Percentiles rank a stretch among this genome's conserved stretches.
Conservation (phyloP, 2,888 invertebrate species). For the Drosophila melanosoma region DNA sequence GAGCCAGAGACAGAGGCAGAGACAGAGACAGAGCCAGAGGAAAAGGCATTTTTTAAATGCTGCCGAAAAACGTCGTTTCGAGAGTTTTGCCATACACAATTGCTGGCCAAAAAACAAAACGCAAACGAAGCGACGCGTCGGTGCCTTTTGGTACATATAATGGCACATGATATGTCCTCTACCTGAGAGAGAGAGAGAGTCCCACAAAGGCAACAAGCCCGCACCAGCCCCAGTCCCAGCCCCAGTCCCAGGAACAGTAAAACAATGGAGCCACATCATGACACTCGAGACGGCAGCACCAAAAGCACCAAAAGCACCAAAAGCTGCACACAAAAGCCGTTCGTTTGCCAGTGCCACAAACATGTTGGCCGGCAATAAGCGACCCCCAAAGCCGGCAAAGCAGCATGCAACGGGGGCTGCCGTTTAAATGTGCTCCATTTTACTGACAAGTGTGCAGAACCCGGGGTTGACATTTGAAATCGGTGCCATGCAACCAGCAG, state of each 20-base stretch:
- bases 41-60: constrained; percentile 75
- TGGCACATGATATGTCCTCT: constrained; percentile 81
- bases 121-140: constrained; percentile 53
- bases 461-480: constrained; percentile 74
- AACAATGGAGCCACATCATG: constrained; percentile 61
- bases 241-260: constrained; percentile 7
- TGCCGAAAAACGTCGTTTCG: constrained; percentile 33
- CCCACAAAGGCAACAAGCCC: constrained; percentile 25
- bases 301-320: constrained; percentile 67
- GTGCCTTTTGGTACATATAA: constrained; percentile 66
- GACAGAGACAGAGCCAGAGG: not conserved
- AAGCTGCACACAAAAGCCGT: constrained; percentile 66
- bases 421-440: constrained; percentile 81
- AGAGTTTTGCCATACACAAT: constrained; percentile 40
- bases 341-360: constrained; percentile 21
- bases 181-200: constrained; percentile 54
- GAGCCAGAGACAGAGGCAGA: not conserved
- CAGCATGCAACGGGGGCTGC: constrained; percentile 32
- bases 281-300: constrained; percentile 67
- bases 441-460: constrained; percentile 79
- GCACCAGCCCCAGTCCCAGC: constrained; percentile 9
- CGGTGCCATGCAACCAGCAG: constrained; percentile 44
- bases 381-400: constrained; percentile 12
- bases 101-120: constrained; percentile 40
- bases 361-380: constrained; percentile 22